These are phyloP conservation scores for Standfussiana lucernea DNA, from an alignment of 2,888 invertebrate genomes.

Conservation along the genomic window DNA sequence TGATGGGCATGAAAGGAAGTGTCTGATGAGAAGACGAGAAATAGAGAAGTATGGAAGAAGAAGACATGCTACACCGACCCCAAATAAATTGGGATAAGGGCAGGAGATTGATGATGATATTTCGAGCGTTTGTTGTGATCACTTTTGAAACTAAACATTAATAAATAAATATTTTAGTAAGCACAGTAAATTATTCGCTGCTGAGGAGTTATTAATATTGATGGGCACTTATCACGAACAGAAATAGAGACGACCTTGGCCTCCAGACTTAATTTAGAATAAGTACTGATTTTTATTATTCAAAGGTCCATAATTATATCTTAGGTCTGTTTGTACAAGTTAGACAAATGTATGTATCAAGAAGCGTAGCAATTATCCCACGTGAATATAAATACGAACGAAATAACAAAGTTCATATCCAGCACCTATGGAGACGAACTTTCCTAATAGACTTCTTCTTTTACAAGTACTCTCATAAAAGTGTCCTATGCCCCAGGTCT, in stretches of 20 bases:
- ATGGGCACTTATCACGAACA: slow-evolving; percentile 28
- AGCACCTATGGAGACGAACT: too few species aligned
- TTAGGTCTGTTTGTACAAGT: neutral
- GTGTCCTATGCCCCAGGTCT: neutral
- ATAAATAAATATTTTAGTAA: slow-evolving; percentile 27
- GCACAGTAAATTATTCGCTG: slow-evolving; percentile 7
- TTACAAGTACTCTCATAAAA: too few species aligned
- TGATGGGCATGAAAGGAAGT: too few species aligned
- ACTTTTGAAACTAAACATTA: slow-evolving; percentile 21
- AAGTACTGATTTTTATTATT: neutral
- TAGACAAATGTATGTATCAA: neutral
- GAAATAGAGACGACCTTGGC: neutral
- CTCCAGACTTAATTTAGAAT: slow-evolving; percentile 14
- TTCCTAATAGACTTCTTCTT: too few species aligned
- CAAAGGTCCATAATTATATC: neutral
- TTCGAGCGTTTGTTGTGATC: too few species aligned
- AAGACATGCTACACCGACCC: too few species aligned
- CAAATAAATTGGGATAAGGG: too few species aligned
- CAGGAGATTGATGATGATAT: too few species aligned
- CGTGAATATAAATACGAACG: neutral
- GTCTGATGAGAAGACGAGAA: too few species aligned
- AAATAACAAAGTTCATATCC: neutral
- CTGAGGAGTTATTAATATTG: slow-evolving; percentile 42
- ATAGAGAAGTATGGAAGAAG: too few species aligned
- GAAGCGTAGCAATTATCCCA: neutral